Percentiles rank a stretch among this genome's conserved stretches.
phyloP scores from a whole-genome alignment of 2,797 vertebrate species.

The Nannoperca australis region DNA sequence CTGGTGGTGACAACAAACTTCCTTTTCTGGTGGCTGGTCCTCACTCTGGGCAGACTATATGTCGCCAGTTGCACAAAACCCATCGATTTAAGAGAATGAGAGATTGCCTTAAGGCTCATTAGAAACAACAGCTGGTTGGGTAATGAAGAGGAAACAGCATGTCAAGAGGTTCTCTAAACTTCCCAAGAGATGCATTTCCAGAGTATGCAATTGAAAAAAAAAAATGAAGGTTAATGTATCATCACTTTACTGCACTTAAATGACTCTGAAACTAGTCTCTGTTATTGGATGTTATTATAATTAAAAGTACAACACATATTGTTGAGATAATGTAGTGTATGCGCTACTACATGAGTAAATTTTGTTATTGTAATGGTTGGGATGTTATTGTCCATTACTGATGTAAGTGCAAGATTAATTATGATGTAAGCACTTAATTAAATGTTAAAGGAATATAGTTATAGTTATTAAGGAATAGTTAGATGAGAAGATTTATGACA shows the following conservation, averaged over 20 bases:
- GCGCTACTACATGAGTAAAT: neutral
- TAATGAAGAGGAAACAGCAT: constrained; percentile 89
- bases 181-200: constrained; percentile 82
- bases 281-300: constrained; percentile 37
- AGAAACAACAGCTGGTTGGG: constrained; percentile 89
- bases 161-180: constrained; percentile 86
- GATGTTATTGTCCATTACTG: neutral
- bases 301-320: constrained; percentile 14
- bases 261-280: constrained; percentile 65
- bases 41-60: constrained; percentile 65
- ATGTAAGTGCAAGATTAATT: neutral
- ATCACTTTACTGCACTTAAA: constrained; percentile 77
- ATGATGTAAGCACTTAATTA: neutral
- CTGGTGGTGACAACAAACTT: constrained; percentile 36
- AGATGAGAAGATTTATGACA: neutral
- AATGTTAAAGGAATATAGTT: neutral
- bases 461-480: no score
- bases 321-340: neutral
- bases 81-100: constrained; percentile 77
- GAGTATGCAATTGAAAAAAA: constrained; percentile 74
- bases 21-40: constrained; percentile 53
- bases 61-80: constrained; percentile 78
- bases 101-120: constrained; percentile 87
- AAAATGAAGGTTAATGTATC: constrained; percentile 83
- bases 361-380: neutral